phyloP scores from a whole-genome alignment of 2,888 invertebrate genomes.

The Psococerastis gibbosa region DNA sequence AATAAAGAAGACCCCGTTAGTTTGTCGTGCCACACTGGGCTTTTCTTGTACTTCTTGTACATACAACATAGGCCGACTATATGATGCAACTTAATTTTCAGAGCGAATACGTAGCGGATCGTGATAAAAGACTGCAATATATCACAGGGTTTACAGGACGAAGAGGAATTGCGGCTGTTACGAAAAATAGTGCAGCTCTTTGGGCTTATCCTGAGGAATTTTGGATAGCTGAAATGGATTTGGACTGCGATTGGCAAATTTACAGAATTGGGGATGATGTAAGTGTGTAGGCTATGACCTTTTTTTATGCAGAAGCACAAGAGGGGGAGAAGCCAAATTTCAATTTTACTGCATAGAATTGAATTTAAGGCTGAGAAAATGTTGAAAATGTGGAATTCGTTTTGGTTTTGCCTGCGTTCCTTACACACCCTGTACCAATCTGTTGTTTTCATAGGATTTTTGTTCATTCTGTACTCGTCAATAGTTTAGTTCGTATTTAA shows the following conservation, averaged over 20 bases:
- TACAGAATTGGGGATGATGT: constrained; percentile 52
- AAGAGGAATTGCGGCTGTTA: constrained; percentile 50
- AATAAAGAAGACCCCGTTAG: neutral
- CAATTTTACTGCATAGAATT: no score
- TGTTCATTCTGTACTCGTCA: no score
- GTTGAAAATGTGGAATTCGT: no score
- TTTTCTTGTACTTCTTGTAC: neutral
- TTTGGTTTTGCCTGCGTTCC: no score
- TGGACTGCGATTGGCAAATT: constrained; percentile 81
- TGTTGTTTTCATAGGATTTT: no score
- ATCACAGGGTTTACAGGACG: constrained; percentile 68
- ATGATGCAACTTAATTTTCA: constrained; percentile 23
- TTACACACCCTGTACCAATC: no score
- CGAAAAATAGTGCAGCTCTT: constrained; percentile 44
- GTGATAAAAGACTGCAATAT: constrained; percentile 56
- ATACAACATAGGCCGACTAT: neutral
- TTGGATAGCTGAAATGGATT: constrained; percentile 62
- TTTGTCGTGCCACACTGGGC: neutral
- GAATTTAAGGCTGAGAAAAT: no score
- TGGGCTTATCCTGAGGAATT: constrained; percentile 89
- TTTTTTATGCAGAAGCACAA: no score
- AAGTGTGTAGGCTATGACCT: no score
- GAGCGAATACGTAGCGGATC: constrained; percentile 58
- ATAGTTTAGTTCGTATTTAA: no score
- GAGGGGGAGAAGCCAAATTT: no score